Evolutionary conservation across 2,113 vertebrate genomes (phyloP).

Genomic region (Dromaius novaehollandiae): DNA sequence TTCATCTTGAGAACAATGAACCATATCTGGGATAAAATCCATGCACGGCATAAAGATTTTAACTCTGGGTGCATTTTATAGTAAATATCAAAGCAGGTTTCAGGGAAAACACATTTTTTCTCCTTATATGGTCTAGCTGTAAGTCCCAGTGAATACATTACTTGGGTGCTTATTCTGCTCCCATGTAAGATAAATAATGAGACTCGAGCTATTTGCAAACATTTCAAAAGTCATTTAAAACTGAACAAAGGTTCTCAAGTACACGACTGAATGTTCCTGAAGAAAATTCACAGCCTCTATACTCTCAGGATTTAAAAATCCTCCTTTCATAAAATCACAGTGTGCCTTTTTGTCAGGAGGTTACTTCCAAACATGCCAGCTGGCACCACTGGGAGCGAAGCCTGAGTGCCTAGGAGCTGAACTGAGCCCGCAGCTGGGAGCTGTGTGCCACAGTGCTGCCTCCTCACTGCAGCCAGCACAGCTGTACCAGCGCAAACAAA

Average conservation of each 20-base stretch:
- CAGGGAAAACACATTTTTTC: constrained; percentile 53
- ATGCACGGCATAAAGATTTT: not conserved
- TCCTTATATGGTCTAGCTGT: constrained; percentile 54
- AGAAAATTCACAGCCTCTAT: not conserved
- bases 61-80: not conserved
- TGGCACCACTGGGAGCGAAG: not conserved
- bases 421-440: not conserved
- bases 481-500: not conserved
- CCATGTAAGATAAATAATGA: not conserved
- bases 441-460: not conserved
- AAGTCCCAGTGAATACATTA: not conserved
- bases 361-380: not conserved
- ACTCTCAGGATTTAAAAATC: not conserved
- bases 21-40: not conserved
- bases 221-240: not conserved
- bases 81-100: constrained; percentile 37
- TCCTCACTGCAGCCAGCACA: not conserved
- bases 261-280: not conserved
- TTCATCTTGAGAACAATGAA: not conserved
- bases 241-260: not conserved
- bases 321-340: not conserved
- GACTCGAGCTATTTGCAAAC: not conserved
- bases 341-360: not conserved
- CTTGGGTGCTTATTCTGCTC: not conserved
- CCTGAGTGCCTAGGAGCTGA: not conserved